Conservation (phyloP, 2,888 invertebrate genomes). For the Scaptomyza tumidula region DNA sequence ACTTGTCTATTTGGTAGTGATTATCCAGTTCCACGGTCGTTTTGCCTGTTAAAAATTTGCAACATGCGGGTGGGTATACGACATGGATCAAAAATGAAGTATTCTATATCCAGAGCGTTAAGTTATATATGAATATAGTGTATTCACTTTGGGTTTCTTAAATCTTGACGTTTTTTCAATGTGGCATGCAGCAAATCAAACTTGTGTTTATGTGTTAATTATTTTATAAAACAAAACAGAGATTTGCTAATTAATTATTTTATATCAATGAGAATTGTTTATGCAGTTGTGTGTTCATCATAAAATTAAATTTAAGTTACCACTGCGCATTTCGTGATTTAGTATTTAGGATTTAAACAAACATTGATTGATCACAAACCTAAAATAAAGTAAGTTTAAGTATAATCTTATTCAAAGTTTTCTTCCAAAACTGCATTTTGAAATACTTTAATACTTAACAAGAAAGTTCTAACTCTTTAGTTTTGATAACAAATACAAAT, state of each 20-base stretch:
- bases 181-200: slow-evolving; percentile 9
- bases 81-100: too few species aligned
- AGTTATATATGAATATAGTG: too few species aligned
- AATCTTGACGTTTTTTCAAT: slow-evolving; percentile 30
- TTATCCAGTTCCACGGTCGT: too few species aligned
- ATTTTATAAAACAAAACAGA: slow-evolving; percentile 34
- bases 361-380: not conserved
- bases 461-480: too few species aligned
- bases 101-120: too few species aligned
- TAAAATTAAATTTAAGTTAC: slow-evolving; percentile 39
- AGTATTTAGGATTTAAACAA: slow-evolving; percentile 37
- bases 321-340: slow-evolving; percentile 43
- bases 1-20: too few species aligned
- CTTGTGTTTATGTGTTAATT: slow-evolving; percentile 52
- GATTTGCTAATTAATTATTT: slow-evolving; percentile 65
- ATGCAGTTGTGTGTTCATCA: slow-evolving; percentile 19
- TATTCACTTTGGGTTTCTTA: slow-evolving; percentile 1
- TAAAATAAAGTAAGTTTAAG: not conserved
- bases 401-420: not conserved
- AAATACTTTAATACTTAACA: not conserved
- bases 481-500: too few species aligned
- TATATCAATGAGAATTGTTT: slow-evolving; percentile 24
- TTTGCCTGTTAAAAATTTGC: too few species aligned
- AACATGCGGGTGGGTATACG: too few species aligned
- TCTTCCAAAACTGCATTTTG: not conserved